A percentile compares a stretch with the other conserved stretches of the same genome.
Conservation (phyloP, 2,113 vertebrate genomes). For the Catharus bicknelli region DNA sequence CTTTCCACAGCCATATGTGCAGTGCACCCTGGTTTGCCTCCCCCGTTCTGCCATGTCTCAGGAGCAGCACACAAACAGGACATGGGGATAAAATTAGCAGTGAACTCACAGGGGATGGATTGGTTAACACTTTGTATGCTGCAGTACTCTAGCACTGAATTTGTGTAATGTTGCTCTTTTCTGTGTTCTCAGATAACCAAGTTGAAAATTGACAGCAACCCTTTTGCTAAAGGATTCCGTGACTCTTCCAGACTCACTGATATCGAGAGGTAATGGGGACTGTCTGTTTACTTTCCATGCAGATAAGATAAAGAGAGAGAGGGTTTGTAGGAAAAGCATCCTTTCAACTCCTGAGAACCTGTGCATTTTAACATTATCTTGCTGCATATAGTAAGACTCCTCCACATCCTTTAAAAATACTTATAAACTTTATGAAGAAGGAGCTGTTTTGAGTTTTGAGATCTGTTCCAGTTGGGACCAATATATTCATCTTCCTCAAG, state of each 20-base stretch:
- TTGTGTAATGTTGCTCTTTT: constrained; percentile 20
- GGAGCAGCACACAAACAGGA: background rate
- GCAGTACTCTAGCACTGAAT: background rate
- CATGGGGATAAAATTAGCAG: background rate
- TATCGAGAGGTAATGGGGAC: constrained; percentile 96
- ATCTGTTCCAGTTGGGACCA: background rate
- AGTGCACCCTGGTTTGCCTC: background rate
- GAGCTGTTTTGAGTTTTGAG: constrained; percentile 20
- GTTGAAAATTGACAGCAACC: constrained; percentile 99
- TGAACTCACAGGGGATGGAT: background rate
- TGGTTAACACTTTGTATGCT: background rate
- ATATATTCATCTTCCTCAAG: background rate
- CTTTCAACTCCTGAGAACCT: constrained; percentile 43
- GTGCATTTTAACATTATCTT: constrained; percentile 33
- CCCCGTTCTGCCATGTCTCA: background rate
- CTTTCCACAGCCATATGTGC: background rate
- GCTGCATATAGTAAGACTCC: background rate
- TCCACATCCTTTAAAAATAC: constrained; percentile 39
- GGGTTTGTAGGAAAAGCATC: constrained; percentile 59
- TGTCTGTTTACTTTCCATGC: constrained; percentile 74
- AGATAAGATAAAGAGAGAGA: constrained; percentile 71
- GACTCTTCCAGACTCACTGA: constrained; percentile 98
- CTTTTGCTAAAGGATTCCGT: constrained; percentile 98
- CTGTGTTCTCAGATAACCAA: constrained; percentile 91
- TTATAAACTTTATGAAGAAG: constrained; percentile 10